Conservation (phyloP, 2,888 invertebrate species). For the Caenorhabditis sp. region DNA sequence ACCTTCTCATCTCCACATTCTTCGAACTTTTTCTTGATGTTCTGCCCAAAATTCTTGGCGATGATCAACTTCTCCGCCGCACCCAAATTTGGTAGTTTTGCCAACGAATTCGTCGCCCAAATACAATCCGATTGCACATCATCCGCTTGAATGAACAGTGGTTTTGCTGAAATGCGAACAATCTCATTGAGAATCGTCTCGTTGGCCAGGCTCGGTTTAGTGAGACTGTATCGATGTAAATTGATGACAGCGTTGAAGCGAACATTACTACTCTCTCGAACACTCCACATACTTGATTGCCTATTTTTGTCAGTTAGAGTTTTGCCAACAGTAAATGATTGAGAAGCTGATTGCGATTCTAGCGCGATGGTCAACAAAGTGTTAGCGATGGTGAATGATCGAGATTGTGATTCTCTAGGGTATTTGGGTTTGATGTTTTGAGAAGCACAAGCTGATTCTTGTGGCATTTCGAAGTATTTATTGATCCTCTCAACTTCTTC, state of each 20-base stretch:
- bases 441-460: constrained; percentile 17
- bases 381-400: neutral
- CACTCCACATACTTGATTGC: constrained; percentile 20
- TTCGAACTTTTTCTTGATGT: constrained; percentile 27
- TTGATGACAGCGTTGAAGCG: constrained; percentile 55
- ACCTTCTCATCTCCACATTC: constrained; percentile 57
- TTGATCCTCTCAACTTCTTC: constrained; percentile 52
- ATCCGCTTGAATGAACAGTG: constrained; percentile 54
- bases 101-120: constrained; percentile 43
- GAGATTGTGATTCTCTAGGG: neutral
- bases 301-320: neutral
- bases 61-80: constrained; percentile 20
- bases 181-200: constrained; percentile 47
- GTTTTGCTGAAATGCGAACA: constrained; percentile 53
- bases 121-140: constrained; percentile 50
- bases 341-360: neutral
- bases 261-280: constrained; percentile 37
- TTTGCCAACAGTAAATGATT: neutral
- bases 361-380: neutral
- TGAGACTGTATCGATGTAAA: constrained; percentile 54
- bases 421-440: neutral
- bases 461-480: constrained; percentile 37
- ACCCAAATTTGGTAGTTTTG: constrained; percentile 22
- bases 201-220: constrained; percentile 44
- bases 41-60: constrained; percentile 29